phyloP scores from a whole-genome alignment of 2,797 vertebrate species.

The Emys orbicularis region DNA sequence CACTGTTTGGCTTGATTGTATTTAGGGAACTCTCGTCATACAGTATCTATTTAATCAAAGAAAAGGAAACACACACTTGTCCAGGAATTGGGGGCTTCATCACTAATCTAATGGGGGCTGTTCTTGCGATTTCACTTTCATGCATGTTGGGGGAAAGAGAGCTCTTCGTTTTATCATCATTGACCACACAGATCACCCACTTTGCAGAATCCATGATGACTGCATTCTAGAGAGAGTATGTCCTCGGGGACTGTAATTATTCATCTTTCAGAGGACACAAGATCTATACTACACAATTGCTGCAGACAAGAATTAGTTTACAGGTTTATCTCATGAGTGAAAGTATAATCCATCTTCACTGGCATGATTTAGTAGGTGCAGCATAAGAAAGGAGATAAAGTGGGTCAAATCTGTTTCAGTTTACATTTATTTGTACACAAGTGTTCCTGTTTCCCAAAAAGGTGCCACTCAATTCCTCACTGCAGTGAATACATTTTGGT shows the following conservation, averaged over 20 bases:
- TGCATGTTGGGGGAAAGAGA: slow-evolving; percentile 74
- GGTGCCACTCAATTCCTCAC: slow-evolving; percentile 21
- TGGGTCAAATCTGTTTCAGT: slow-evolving; percentile 58
- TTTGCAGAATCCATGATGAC: slow-evolving; percentile 73
- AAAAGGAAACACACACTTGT: slow-evolving; percentile 60
- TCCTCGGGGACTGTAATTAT: slow-evolving; percentile 77
- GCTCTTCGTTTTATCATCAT: slow-evolving; percentile 68
- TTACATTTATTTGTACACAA: slow-evolving; percentile 31
- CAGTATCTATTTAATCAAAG: slow-evolving; percentile 73
- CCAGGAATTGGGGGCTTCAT: slow-evolving; percentile 63
- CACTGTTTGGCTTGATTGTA: slow-evolving; percentile 63
- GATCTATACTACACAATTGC: slow-evolving; percentile 80
- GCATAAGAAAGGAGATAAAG: slow-evolving; percentile 58
- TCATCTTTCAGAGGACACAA: slow-evolving; percentile 80
- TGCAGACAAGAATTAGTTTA: slow-evolving; percentile 78
- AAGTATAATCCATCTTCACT: slow-evolving; percentile 80
- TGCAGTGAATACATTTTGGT: background rate
- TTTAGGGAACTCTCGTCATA: slow-evolving; percentile 58
- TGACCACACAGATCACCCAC: slow-evolving; percentile 72
- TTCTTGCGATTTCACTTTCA: slow-evolving; percentile 66
- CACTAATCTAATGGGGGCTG: slow-evolving; percentile 75
- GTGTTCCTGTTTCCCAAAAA: background rate
- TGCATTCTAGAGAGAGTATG: slow-evolving; percentile 66
- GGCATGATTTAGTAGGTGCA: slow-evolving; percentile 75
- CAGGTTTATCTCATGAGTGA: slow-evolving; percentile 79